Percentiles rank a stretch among this genome's conserved stretches.
phyloP scores from a whole-genome alignment of 2,888 invertebrate species.

The Drosophila atroscutellata region DNA sequence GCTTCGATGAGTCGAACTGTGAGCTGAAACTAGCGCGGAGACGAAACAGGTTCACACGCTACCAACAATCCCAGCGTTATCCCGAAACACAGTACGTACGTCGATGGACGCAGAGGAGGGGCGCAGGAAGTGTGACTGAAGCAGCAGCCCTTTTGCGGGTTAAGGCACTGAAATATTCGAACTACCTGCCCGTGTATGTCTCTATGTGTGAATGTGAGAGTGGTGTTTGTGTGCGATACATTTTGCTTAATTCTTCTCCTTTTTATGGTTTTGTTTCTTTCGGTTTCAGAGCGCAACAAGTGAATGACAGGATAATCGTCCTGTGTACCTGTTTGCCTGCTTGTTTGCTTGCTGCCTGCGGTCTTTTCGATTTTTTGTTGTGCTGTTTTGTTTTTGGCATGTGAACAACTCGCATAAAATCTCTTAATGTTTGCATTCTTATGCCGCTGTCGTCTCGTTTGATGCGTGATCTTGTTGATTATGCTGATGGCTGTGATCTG shows the following conservation, averaged over 20 bases:
- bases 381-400: constrained; percentile 66
- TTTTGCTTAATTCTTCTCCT: constrained; percentile 38
- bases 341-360: constrained; percentile 59
- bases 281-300: constrained; percentile 68
- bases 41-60: constrained; percentile 78
- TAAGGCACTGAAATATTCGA: constrained; percentile 48
- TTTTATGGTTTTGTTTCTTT: constrained; percentile 3
- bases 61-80: constrained; percentile 41
- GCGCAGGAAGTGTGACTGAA: constrained; percentile 52
- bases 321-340: constrained; percentile 70
- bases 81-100: constrained; percentile 24
- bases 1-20: constrained; percentile 40
- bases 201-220: background rate
- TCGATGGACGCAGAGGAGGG: constrained; percentile 21
- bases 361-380: constrained; percentile 30
- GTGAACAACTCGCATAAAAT: constrained; percentile 79
- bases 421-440: constrained; percentile 80
- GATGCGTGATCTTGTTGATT: constrained; percentile 81
- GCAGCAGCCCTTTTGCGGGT: constrained; percentile 55
- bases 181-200: constrained; percentile 39
- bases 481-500: constrained; percentile 65
- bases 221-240: constrained; percentile 42
- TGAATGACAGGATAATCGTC: constrained; percentile 80
- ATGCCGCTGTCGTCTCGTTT: constrained; percentile 78
- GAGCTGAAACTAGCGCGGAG: constrained; percentile 31